These are phyloP conservation scores for Microplitis manilae DNA, from an alignment of 2,888 invertebrate species.

Conservation along the genomic window DNA sequence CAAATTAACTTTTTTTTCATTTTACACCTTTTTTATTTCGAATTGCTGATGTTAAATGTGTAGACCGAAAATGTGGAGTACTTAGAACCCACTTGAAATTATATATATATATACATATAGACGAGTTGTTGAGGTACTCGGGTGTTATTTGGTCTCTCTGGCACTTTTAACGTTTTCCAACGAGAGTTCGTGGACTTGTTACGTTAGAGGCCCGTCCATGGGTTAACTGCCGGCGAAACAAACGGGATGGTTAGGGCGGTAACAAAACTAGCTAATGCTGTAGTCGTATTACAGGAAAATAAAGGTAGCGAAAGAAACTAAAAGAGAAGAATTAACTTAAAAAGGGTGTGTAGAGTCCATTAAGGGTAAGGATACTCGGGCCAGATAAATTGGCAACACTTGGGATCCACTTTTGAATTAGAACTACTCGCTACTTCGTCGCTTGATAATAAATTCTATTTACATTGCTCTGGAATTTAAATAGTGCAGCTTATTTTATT, in stretches of 20 bases:
- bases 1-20: too few relatives aligned
- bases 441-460: conserved; percentile 45
- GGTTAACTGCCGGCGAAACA: background rate
- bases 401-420: conserved; percentile 60
- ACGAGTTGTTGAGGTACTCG: background rate
- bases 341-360: background rate
- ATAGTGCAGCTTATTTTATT: conserved; percentile 13
- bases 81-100: background rate
- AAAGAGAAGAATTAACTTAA: conserved; percentile 1
- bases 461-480: background rate
- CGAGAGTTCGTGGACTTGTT: background rate
- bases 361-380: conserved; percentile 27
- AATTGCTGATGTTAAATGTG: background rate
- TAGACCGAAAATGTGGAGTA: background rate
- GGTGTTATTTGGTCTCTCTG: background rate
- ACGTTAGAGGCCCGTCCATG: too few relatives aligned
- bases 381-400: conserved; percentile 57
- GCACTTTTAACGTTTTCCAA: background rate
- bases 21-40: background rate
- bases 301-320: conserved; percentile 2
- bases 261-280: background rate
- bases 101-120: background rate
- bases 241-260: background rate
- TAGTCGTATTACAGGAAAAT: background rate
- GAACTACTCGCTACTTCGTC: conserved; percentile 53